These are phyloP conservation scores for Dasypolia templi DNA, from an alignment of 2,888 invertebrate genomes.

Conservation along the genomic window DNA sequence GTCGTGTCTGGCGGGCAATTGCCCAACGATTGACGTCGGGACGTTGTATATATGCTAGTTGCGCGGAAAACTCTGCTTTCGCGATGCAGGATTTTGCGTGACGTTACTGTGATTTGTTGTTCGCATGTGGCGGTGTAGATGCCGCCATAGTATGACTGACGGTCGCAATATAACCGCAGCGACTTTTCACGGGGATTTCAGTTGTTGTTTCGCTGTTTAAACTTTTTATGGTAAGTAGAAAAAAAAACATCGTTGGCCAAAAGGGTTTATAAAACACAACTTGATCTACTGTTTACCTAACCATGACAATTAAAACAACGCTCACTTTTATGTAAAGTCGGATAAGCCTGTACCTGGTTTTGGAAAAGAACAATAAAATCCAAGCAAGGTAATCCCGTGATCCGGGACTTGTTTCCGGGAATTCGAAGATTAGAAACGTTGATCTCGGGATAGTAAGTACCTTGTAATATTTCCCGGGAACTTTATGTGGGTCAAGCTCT, in stretches of 20 bases:
- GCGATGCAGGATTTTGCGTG: too few species aligned
- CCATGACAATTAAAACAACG: conserved; percentile 53
- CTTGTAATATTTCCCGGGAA: conserved; percentile 59
- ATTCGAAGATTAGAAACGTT: conserved; percentile 61
- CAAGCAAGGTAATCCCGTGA: conserved; percentile 60
- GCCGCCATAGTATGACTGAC: too few species aligned
- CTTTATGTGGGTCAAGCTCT: conserved; percentile 65
- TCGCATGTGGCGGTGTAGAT: too few species aligned
- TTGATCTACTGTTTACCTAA: conserved; percentile 30
- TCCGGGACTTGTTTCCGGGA: conserved; percentile 63
- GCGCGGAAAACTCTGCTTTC: too few species aligned
- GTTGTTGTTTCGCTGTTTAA: neutral
- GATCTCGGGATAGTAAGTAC: conserved; percentile 50
- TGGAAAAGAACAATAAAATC: conserved; percentile 66
- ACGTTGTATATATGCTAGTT: too few species aligned
- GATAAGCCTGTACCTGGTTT: conserved; percentile 58
- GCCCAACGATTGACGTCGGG: too few species aligned
- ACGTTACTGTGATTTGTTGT: too few species aligned
- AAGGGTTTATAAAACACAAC: neutral
- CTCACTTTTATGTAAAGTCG: conserved; percentile 49
- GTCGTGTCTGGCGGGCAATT: too few species aligned
- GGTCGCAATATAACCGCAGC: too few species aligned
- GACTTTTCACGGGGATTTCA: too few species aligned
- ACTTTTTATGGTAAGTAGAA: conserved; percentile 4
- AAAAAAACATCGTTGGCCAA: neutral